phyloP scores from a whole-genome alignment of 2,113 vertebrate species.

The Callocephalon fimbriatum region DNA sequence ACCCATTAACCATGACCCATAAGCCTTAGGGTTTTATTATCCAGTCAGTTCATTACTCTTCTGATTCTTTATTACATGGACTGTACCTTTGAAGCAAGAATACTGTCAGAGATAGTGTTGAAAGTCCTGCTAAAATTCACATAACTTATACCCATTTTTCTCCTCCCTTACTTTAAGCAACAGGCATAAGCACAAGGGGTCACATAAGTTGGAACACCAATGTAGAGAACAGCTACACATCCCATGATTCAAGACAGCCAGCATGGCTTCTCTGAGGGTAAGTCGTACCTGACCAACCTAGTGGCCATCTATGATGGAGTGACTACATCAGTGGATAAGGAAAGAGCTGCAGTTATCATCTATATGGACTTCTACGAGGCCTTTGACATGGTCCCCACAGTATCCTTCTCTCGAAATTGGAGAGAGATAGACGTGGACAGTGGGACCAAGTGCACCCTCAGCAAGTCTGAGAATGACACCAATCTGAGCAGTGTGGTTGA shows the following conservation, averaged over 20 bases:
- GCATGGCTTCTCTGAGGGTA: background rate
- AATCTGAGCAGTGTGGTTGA: background rate
- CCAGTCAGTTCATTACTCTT: background rate
- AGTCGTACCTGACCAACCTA: background rate
- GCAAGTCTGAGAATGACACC: fast-evolving
- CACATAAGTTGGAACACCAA: background rate
- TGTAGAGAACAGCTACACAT: background rate
- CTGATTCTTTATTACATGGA: background rate
- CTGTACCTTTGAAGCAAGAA: background rate
- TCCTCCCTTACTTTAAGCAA: background rate
- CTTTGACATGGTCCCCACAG: background rate
- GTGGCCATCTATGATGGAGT: background rate
- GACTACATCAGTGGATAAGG: background rate
- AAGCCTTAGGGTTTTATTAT: background rate
- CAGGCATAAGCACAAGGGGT: background rate
- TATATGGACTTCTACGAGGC: background rate
- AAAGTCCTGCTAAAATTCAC: background rate
- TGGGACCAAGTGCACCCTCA: background rate
- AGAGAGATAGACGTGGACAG: background rate
- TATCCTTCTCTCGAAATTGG: background rate
- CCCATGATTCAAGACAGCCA: background rate
- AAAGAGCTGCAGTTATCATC: background rate
- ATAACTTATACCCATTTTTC: background rate
- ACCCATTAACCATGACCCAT: background rate
- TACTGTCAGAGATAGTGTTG: background rate